phyloP scores from a whole-genome alignment of 2,888 invertebrate species.

The Leptinotarsa rubiginosa region DNA sequence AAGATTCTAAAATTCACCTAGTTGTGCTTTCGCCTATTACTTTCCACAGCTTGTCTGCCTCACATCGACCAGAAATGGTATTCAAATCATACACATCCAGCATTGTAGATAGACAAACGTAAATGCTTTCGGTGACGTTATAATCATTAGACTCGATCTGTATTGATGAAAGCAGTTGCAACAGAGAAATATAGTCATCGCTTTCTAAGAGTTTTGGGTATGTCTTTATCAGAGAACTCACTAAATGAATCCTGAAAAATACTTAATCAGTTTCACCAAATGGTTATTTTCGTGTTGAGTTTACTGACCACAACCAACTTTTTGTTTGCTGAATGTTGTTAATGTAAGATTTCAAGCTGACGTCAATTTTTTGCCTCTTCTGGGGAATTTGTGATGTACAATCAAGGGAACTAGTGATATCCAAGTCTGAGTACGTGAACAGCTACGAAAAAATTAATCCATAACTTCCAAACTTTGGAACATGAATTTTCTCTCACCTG shows the following conservation, averaged over 20 bases:
- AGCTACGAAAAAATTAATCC: slow-evolving; percentile 33
- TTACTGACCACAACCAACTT: slow-evolving; percentile 62
- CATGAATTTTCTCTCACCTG: slow-evolving; percentile 55
- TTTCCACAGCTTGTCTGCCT: slow-evolving; percentile 47
- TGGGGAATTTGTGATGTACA: slow-evolving; percentile 39
- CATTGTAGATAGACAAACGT: slow-evolving; percentile 46
- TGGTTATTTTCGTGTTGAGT: neutral
- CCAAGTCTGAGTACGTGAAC: slow-evolving; percentile 36
- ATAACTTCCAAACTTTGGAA: neutral
- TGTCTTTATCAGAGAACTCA: slow-evolving; percentile 61
- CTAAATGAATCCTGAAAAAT: slow-evolving; percentile 62
- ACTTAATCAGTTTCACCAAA: neutral
- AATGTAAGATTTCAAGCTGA: slow-evolving; percentile 56
- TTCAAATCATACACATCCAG: slow-evolving; percentile 39
- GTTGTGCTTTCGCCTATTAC: slow-evolving; percentile 47
- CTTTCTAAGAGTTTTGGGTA: slow-evolving; percentile 64
- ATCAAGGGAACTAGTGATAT: slow-evolving; percentile 34
- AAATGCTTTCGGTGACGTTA: slow-evolving; percentile 46
- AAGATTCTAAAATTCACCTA: slow-evolving; percentile 36
- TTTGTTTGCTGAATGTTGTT: slow-evolving; percentile 58
- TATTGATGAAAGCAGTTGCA: slow-evolving; percentile 63
- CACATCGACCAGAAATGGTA: slow-evolving; percentile 16
- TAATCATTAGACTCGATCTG: slow-evolving; percentile 47
- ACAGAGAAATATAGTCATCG: slow-evolving; percentile 60
- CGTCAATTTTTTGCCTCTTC: slow-evolving; percentile 48